Evolutionary conservation across 2,113 vertebrate genomes (phyloP).

Genomic region (Petrocephalus zakoni): DNA sequence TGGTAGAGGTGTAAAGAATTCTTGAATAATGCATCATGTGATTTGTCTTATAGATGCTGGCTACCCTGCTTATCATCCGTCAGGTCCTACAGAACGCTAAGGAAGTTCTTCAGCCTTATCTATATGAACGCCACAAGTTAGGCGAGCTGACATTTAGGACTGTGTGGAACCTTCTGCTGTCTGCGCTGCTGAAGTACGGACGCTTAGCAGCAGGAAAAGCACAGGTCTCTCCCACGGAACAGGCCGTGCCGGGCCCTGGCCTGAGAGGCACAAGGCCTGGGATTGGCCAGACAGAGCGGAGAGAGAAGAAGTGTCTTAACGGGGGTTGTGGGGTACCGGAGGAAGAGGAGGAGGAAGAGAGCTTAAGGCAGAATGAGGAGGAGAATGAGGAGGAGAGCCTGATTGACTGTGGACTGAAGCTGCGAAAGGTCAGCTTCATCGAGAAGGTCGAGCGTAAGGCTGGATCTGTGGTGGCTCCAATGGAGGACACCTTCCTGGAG

Average conservation of each 20-base stretch:
- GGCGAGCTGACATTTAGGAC: constrained; percentile 70
- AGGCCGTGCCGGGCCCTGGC: constrained; percentile 47
- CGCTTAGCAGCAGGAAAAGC: constrained; percentile 51
- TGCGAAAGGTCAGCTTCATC: constrained; percentile 92
- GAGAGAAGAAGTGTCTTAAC: constrained; percentile 80
- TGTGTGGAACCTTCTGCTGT: constrained; percentile 67
- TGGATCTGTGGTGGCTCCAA: constrained; percentile 37
- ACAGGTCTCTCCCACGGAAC: constrained; percentile 44
- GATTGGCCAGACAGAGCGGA: constrained; percentile 46
- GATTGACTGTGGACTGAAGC: constrained; percentile 81
- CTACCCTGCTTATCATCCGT: constrained; percentile 89
- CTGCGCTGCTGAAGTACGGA: constrained; percentile 65
- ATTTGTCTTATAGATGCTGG: constrained; percentile 76
- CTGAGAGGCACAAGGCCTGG: constrained; percentile 48
- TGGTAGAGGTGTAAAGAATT: background rate
- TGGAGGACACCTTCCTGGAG: constrained; percentile 73
- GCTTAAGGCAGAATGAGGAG: constrained; percentile 63
- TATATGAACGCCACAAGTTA: constrained; percentile 78
- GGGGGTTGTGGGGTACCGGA: constrained; percentile 87
- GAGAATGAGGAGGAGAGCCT: constrained; percentile 76
- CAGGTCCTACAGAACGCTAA: constrained; percentile 92
- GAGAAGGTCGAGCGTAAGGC: constrained; percentile 72
- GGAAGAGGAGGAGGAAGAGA: constrained; percentile 76
- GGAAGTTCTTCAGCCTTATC: constrained; percentile 89
- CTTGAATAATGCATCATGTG: background rate